Evolutionary conservation across 2,797 vertebrate species (phyloP), one percentile per base, ranked within the genome.

Genomic region (Rousettus madagascariensis): DNA sequence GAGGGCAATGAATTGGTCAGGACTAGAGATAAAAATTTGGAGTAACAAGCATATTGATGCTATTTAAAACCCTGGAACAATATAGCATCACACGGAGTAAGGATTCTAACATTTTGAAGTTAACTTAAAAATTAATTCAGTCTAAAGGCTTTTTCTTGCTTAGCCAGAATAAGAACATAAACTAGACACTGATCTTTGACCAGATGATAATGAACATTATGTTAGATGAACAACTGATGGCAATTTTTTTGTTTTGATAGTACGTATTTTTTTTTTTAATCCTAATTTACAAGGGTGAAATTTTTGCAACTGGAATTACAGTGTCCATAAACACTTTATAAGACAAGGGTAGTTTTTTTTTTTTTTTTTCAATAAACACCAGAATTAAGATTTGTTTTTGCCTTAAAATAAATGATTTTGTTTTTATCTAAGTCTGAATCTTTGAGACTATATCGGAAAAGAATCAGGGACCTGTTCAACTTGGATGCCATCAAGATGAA

Each of bases 271-370:
- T 43, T 43, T 43, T 63, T 38, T 86, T 28, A 51, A 61, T 51
- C 5, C 15, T n/a, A 78, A 2, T 41, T 72, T 28, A 78, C 55
- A 69, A 46, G 55, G 61, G 20, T 77, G 36, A 77, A 20, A 30
- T 46, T 79, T 95, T 95, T 74, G 38, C 49, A 24, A 33, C 57
- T 78, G 33, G 26, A 84, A 41, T 89, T 92, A 79, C 33, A 89
- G 46, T 84, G 63, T 78, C 19, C 12, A 3, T 78, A 89, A 80
- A 65, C n/a, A 84, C 16, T 78, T 78, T 46, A 16, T 5, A 65
- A 26, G 17, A 41, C 20, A n/a, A 53, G 72, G 12, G 33, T 66
- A 79, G 57, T 24, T 22, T 85, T 90, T n/a, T n/a, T n/a, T n/a
- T n/a, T n/a, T 85, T 26, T 15, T 43, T 43, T 43, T 43, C 36